phyloP scores from a whole-genome alignment of 2,797 vertebrate genomes.

The Sebastes diaconus region DNA sequence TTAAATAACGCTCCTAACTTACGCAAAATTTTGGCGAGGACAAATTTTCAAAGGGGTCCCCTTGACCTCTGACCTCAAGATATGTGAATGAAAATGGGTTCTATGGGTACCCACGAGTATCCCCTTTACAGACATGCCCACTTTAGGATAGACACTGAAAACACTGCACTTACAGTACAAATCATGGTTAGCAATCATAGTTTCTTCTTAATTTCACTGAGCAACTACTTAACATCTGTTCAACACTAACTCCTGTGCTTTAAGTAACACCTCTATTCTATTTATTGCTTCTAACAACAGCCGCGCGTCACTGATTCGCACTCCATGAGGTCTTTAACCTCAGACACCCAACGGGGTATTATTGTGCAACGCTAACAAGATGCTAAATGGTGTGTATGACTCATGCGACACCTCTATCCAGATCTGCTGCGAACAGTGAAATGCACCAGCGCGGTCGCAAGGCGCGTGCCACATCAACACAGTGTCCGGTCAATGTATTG shows the following conservation, averaged over 20 bases:
- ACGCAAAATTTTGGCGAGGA: too few relatives aligned
- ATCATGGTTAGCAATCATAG: neutral
- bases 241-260: neutral
- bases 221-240: neutral
- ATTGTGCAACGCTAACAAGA: conserved; percentile 8
- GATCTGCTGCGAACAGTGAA: neutral
- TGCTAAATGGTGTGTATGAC: neutral
- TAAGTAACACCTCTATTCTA: neutral
- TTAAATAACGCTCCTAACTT: too few relatives aligned
- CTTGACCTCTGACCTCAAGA: too few relatives aligned
- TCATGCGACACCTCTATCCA: neutral
- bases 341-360: neutral
- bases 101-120: too few relatives aligned
- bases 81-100: too few relatives aligned
- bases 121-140: too few relatives aligned
- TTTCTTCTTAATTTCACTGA: neutral
- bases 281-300: neutral
- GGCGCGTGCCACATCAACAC: neutral
- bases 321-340: conserved; percentile 26
- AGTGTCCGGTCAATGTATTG: conserved; percentile 13
- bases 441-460: neutral
- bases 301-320: neutral
- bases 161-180: neutral
- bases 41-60: too few relatives aligned
- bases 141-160: too few relatives aligned